Evolutionary conservation across 2,113 vertebrate species (phyloP).

Genomic region (Enhydra lutris): DNA sequence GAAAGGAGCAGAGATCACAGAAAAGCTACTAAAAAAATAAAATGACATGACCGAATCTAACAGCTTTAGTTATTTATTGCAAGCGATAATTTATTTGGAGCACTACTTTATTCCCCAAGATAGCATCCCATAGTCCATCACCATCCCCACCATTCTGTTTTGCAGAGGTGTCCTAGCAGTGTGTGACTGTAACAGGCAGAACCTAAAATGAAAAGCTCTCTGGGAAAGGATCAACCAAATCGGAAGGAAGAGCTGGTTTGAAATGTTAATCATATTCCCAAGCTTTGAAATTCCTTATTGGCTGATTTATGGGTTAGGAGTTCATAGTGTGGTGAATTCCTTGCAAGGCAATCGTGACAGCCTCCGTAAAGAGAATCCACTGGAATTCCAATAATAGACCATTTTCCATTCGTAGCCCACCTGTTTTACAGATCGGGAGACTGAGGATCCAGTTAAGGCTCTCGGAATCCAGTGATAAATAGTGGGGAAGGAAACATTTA

Average conservation of each 20-base stretch:
- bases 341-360: background rate
- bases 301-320: background rate
- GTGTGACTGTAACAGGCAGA: background rate
- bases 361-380: background rate
- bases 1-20: background rate
- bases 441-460: background rate
- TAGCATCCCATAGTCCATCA: background rate
- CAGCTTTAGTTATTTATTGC: background rate
- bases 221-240: background rate
- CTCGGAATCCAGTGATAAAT: background rate
- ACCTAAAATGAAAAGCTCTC: constrained; percentile 3
- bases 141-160: background rate
- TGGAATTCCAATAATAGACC: background rate
- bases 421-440: background rate
- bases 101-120: background rate
- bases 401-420: background rate
- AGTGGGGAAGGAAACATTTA: background rate
- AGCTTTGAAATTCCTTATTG: background rate
- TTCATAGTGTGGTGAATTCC: background rate
- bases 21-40: background rate
- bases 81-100: constrained; percentile 20
- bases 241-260: constrained; percentile 22
- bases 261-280: background rate
- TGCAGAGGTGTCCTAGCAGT: background rate
- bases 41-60: background rate